Percentiles rank a stretch among this genome's conserved stretches.
Conservation (phyloP, 2,888 invertebrate species). For the Athalia rosae region DNA sequence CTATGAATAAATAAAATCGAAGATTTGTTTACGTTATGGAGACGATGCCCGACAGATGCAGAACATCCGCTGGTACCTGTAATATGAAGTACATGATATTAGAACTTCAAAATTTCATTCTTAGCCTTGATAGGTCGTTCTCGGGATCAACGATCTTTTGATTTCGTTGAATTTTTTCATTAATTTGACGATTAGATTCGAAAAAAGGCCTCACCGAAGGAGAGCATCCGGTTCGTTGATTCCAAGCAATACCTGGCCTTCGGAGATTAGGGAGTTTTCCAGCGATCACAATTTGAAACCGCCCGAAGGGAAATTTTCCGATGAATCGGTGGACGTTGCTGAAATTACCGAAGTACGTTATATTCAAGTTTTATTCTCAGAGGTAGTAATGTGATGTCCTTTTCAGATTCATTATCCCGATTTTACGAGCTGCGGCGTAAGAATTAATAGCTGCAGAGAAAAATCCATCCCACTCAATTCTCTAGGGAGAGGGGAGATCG, state of each 20-base stretch:
- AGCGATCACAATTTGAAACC: conserved; percentile 29
- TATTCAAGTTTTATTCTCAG: neutral
- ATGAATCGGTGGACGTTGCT: conserved; percentile 1
- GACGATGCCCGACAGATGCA: conserved; percentile 6
- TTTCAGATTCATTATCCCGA: conserved; percentile 26
- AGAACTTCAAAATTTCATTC: neutral
- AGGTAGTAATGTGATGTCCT: neutral
- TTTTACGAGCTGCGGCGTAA: neutral
- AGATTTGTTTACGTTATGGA: conserved; percentile 7
- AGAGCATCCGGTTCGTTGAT: neutral
- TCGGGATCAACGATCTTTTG: neutral
- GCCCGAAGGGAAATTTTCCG: neutral
- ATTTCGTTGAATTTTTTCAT: neutral
- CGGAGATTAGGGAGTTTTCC: neutral
- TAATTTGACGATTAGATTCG: neutral
- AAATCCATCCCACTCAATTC: no score
- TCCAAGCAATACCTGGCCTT: neutral
- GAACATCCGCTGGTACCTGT: neutral
- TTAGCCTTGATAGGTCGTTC: neutral
- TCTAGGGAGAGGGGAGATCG: no score
- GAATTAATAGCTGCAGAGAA: neutral
- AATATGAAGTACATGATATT: neutral
- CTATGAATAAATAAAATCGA: no score
- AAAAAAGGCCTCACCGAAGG: neutral
- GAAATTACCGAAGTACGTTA: conserved; percentile 5